These are phyloP conservation scores for Artemia franciscana DNA, from an alignment of 1,140 invertebrate genomes.

Conservation along the genomic window DNA sequence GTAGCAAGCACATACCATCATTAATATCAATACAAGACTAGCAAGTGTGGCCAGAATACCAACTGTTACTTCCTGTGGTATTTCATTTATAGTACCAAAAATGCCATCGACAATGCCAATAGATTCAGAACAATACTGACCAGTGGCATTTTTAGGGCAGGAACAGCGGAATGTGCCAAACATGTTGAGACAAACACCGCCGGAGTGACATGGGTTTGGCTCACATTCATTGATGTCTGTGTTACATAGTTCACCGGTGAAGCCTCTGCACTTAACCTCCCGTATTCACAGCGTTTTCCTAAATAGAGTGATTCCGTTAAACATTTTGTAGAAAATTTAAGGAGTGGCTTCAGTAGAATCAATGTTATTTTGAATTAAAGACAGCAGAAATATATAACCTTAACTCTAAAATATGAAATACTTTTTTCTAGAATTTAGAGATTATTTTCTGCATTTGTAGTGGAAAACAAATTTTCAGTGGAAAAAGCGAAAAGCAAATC, in stretches of 20 bases:
- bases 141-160: constrained; percentile 52
- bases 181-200: constrained; percentile 56
- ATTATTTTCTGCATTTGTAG: too few species aligned
- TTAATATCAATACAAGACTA: constrained; percentile 25
- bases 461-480: too few species aligned
- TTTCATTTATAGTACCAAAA: constrained; percentile 15
- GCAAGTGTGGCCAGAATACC: constrained; percentile 31
- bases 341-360: neutral
- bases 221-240: constrained; percentile 54
- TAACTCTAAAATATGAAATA: neutral
- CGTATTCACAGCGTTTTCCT: constrained; percentile 44
- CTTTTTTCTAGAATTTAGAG: too few species aligned
- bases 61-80: constrained; percentile 36
- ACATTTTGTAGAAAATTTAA: neutral
- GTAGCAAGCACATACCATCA: constrained; percentile 19
- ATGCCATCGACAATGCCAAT: constrained; percentile 27
- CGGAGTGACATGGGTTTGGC: constrained; percentile 43
- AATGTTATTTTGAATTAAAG: neutral
- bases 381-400: neutral
- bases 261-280: constrained; percentile 47
- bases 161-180: constrained; percentile 44
- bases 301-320: neutral
- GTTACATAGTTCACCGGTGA: constrained; percentile 47
- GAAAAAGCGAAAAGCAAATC: too few species aligned
- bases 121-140: constrained; percentile 36